phyloP scores from a whole-genome alignment of 1,140 invertebrate genomes.

The Calosoma granatense region DNA sequence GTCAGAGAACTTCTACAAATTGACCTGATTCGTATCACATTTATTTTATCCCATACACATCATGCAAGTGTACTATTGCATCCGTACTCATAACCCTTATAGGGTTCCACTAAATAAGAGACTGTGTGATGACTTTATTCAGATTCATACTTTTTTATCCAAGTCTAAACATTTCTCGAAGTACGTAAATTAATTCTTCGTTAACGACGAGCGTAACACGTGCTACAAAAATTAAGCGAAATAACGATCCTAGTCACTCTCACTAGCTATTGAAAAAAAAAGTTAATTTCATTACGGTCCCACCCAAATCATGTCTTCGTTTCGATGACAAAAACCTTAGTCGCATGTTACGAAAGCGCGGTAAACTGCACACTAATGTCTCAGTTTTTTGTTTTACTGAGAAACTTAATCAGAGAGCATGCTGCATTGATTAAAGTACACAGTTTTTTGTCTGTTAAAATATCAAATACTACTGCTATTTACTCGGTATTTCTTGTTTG shows the following conservation, averaged over 20 bases:
- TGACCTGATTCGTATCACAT: too few species aligned
- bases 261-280: not conserved
- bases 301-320: not conserved
- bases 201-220: too few species aligned
- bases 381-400: not conserved
- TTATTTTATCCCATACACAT: too few species aligned
- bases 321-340: not conserved
- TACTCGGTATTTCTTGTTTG: too few species aligned
- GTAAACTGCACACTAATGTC: not conserved
- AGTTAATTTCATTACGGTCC: slow-evolving; percentile 1
- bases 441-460: not conserved
- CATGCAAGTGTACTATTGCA: too few species aligned
- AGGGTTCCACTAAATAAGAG: too few species aligned
- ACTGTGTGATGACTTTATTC: too few species aligned
- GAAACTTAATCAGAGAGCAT: not conserved
- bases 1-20: too few species aligned
- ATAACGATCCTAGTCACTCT: not conserved
- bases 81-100: too few species aligned
- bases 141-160: too few species aligned
- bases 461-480: not conserved
- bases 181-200: too few species aligned
- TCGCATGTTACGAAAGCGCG: not conserved
- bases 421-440: not conserved
- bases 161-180: too few species aligned
- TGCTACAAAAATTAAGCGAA: not conserved